Conservation (phyloP, 2,113 vertebrate species). For the Rostratula benghalensis region DNA sequence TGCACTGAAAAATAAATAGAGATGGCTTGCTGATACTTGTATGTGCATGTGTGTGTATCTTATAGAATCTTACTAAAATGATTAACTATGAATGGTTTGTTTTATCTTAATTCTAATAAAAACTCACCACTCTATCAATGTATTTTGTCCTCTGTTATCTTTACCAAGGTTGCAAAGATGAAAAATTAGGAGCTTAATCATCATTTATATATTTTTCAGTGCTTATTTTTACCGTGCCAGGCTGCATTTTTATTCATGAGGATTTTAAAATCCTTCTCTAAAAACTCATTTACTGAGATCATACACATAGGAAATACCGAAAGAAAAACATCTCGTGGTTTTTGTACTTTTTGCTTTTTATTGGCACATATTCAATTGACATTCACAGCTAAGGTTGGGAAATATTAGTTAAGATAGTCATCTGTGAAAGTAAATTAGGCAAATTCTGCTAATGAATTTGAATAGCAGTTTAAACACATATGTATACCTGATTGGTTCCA, state of each 20-base stretch:
- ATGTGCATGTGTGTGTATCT: neutral
- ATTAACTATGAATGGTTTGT: neutral
- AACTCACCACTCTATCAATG: neutral
- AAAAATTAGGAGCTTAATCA: constrained; percentile 38
- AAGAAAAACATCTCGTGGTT: neutral
- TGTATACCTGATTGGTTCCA: neutral
- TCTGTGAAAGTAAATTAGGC: constrained; percentile 2
- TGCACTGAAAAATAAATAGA: constrained; percentile 62
- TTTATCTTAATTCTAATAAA: constrained; percentile 57
- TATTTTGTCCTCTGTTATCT: constrained; percentile 18
- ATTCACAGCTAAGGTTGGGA: neutral
- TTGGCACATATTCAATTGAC: neutral
- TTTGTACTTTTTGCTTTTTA: neutral
- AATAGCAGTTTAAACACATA: neutral
- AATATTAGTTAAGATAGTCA: neutral
- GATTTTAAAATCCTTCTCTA: neutral
- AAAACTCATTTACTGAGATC: neutral
- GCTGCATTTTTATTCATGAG: neutral
- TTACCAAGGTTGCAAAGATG: constrained; percentile 25
- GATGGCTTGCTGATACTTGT: neutral
- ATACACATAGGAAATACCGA: neutral
- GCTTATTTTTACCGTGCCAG: neutral
- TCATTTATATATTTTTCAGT: constrained; percentile 5
- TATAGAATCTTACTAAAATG: constrained; percentile 9
- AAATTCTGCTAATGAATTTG: constrained; percentile 1